A percentile compares a stretch with the other conserved stretches of the same genome.
phyloP scores from a whole-genome alignment of 2,888 invertebrate species.

The Andrena camellia region DNA sequence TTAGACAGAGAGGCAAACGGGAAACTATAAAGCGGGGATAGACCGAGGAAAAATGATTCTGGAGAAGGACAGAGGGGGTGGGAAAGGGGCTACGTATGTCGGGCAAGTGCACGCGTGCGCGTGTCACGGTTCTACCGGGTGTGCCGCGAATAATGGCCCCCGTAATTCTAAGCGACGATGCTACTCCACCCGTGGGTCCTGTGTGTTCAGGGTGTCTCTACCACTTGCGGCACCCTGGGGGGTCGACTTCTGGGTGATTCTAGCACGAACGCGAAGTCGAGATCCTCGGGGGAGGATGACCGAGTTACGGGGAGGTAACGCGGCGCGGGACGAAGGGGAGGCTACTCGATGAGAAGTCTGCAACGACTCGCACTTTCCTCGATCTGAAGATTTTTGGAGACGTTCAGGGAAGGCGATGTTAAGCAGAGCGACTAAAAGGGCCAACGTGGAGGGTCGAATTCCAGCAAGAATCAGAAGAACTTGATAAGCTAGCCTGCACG shows the following conservation, averaged over 20 bases:
- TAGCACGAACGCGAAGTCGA: no score
- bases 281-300: no score
- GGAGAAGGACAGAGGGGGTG: conserved; percentile 24
- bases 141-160: conserved; percentile 30
- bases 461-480: not conserved
- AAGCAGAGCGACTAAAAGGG: no score
- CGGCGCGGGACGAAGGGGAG: no score
- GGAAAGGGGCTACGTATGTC: conserved; percentile 29
- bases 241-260: no score
- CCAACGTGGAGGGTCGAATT: no score
- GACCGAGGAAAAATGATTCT: conserved; percentile 19
- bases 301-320: no score
- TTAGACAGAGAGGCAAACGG: conserved; percentile 6
- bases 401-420: no score
- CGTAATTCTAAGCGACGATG: not conserved
- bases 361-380: no score
- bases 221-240: not conserved
- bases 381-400: no score
- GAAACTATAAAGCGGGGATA: conserved; percentile 1
- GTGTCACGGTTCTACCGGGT: conserved; percentile 53
- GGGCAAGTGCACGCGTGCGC: conserved; percentile 70
- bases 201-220: not conserved
- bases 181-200: not conserved
- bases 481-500: not conserved
- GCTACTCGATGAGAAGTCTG: no score